Percentiles rank a stretch among this genome's conserved stretches.
These are phyloP conservation scores for Tyrophagus putrescentiae DNA, from an alignment of 1,140 invertebrate genomes.

Conservation along the genomic window DNA sequence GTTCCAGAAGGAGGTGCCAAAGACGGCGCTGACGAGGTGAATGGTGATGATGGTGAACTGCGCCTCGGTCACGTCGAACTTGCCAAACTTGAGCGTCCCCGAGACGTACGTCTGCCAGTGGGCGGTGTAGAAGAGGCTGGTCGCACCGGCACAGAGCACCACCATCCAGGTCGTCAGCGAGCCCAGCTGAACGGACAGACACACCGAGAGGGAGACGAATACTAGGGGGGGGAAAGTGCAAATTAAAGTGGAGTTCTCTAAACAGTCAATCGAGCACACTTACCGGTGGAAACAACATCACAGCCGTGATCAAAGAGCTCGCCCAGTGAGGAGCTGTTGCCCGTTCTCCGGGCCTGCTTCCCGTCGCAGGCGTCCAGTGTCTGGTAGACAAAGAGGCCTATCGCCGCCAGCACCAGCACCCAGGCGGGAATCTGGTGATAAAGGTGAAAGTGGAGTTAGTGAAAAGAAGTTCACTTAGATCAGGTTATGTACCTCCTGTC, in stretches of 20 bases:
- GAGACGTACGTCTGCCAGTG: slow-evolving; percentile 99
- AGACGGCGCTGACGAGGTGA: slow-evolving; percentile 66
- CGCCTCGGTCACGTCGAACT: slow-evolving; percentile 93
- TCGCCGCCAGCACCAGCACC: slow-evolving; percentile 73
- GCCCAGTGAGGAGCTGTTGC: slow-evolving; percentile 76
- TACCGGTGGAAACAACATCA: slow-evolving; percentile 48
- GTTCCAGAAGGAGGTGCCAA: slow-evolving; percentile 72
- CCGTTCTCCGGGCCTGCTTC: slow-evolving; percentile 88
- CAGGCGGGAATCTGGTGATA: slow-evolving; percentile 50
- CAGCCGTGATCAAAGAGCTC: slow-evolving; percentile 98
- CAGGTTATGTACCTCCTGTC: slow-evolving; percentile 40
- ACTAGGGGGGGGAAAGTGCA: too few species aligned
- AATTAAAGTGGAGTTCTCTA: too few species aligned
- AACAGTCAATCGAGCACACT: too few species aligned
- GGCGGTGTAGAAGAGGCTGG: slow-evolving; percentile 89
- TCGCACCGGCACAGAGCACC: slow-evolving; percentile 80
- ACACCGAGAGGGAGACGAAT: slow-evolving; percentile 84
- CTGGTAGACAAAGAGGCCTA: slow-evolving; percentile 95
- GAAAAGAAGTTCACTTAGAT: slow-evolving; percentile 7
- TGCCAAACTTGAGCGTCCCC: slow-evolving; percentile 77
- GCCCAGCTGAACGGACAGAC: slow-evolving; percentile 77
- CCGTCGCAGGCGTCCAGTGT: slow-evolving; percentile 97
- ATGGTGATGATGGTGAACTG: slow-evolving; percentile 83
- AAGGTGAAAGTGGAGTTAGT: too few species aligned
- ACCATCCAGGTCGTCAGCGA: slow-evolving; percentile 82